Evolutionary conservation across 2,888 invertebrate species (phyloP), one percentile per base, ranked within the genome.

Genomic region (Aricia artaxerxes): DNA sequence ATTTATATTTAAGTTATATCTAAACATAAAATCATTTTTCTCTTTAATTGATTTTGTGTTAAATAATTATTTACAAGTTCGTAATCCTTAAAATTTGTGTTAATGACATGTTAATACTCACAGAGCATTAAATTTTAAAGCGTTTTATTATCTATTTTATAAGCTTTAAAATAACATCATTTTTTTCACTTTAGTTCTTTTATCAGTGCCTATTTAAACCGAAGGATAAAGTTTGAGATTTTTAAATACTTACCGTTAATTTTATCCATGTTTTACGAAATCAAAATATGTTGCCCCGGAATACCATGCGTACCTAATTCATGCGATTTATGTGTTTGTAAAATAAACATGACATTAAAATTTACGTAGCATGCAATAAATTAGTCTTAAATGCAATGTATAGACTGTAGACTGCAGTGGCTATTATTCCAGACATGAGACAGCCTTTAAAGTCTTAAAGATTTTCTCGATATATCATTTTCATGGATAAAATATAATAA

Each of bases 1-100:
- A 76, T 76, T 76, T 53, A 76, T 53, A 76, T 76, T 76, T 31
- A 57, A 57, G 31, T n/a, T 11, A 57, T 76, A 57, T 76, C 76
- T 76, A 11, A 75, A 76, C 49, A 35, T 57, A 76, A 11, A 53
- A 49, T 57, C 53, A 76, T 76, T 76, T 76, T 35, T 76, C 49
- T 76, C 11, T 31, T 57, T 76, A 49, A 76, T 76, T 35, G 31
- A 69, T 69, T 69, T 53, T 31, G 35, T 76, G 75, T 49, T 11
- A 24, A 49, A 73, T 73, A n/a, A 24, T 44, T 75, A 75, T 75
- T 75, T 75, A 75, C 24, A 49, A 75, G 49, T 49, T 24, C n/a
- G 31, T 75, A 38, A 31, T 44, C 44, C 44, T 44, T 24, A 75
- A 75, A 49, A 75, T 75, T 44, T 75, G 44, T 69, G 69, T 69